These are phyloP conservation scores for Hybos culiciformis DNA, from an alignment of 2,888 invertebrate genomes.

Conservation along the genomic window DNA sequence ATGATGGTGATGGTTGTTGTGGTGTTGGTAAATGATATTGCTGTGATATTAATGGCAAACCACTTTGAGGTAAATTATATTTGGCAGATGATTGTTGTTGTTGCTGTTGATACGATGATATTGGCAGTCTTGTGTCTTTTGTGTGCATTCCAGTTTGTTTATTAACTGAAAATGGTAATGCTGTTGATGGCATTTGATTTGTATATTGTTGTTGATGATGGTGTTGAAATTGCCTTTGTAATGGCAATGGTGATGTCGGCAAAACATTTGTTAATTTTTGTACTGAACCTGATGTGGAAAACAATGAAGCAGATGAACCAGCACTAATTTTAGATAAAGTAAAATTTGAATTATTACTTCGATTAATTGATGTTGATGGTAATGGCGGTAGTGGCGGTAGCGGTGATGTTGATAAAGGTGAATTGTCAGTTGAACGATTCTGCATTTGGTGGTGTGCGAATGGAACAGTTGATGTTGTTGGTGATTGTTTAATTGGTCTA, in stretches of 20 bases:
- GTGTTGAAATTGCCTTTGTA: slow-evolving; percentile 22
- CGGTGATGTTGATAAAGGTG: slow-evolving; percentile 1
- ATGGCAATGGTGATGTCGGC: slow-evolving; percentile 30
- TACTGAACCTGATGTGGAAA: slow-evolving; percentile 16
- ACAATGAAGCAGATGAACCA: neutral
- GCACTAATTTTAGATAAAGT: neutral
- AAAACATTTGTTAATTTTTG: slow-evolving; percentile 17
- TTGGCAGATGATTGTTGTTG: slow-evolving; percentile 11
- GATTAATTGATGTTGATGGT: slow-evolving; percentile 9
- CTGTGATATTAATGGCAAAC: neutral
- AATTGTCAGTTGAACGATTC: slow-evolving; percentile 14
- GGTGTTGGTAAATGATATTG: slow-evolving; percentile 1
- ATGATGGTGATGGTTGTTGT: slow-evolving; percentile 19
- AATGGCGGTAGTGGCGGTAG: slow-evolving; percentile 10
- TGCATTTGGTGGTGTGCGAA: too few species aligned
- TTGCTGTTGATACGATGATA: slow-evolving; percentile 13
- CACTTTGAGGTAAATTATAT: slow-evolving; percentile 2
- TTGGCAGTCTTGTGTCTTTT: slow-evolving; percentile 4
- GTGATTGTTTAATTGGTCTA: slow-evolving; percentile 16
- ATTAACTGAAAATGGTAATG: neutral
- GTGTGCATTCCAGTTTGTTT: neutral
- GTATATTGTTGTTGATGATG: slow-evolving; percentile 5
- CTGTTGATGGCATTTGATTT: slow-evolving; percentile 12
- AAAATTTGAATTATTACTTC: slow-evolving; percentile 6
- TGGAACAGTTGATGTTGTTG: too few species aligned